These are phyloP conservation scores for Cheirogaleus medius DNA, from an alignment of 2,113 vertebrate genomes.

Conservation along the genomic window DNA sequence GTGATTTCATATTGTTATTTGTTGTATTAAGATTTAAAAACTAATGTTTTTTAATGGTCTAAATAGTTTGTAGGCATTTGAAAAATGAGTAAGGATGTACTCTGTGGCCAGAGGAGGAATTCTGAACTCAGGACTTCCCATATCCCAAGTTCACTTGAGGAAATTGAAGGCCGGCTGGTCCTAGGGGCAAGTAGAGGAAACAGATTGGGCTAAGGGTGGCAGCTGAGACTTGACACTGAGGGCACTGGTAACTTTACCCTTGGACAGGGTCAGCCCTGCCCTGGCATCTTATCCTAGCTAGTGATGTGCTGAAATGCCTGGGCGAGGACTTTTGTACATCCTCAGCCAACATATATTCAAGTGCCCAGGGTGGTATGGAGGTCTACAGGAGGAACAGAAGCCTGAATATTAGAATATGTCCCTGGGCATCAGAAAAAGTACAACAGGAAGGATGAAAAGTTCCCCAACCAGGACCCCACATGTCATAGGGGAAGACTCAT, in stretches of 20 bases:
- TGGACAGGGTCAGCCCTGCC: background rate
- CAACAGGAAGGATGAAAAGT: background rate
- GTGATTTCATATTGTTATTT: background rate
- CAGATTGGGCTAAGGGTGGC: background rate
- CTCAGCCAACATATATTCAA: background rate
- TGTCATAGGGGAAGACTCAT: background rate
- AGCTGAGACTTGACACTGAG: background rate
- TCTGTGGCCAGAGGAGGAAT: background rate
- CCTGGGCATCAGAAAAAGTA: background rate
- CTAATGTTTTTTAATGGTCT: background rate
- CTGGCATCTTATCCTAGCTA: background rate
- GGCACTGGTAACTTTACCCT: background rate
- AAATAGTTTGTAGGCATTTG: background rate
- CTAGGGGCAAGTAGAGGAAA: background rate
- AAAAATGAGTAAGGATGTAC: background rate
- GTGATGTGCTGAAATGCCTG: background rate
- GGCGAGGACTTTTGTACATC: background rate
- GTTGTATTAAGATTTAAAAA: background rate
- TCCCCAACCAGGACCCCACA: background rate
- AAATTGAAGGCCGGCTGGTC: background rate
- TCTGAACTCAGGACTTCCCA: background rate
- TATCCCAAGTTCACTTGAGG: background rate
- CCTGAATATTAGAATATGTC: background rate
- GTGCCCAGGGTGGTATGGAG: background rate
- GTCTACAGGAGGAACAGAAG: background rate